Base-by-base conservation (phyloP, 2,888 invertebrate species). In the Cistogaster globosa region DNA sequence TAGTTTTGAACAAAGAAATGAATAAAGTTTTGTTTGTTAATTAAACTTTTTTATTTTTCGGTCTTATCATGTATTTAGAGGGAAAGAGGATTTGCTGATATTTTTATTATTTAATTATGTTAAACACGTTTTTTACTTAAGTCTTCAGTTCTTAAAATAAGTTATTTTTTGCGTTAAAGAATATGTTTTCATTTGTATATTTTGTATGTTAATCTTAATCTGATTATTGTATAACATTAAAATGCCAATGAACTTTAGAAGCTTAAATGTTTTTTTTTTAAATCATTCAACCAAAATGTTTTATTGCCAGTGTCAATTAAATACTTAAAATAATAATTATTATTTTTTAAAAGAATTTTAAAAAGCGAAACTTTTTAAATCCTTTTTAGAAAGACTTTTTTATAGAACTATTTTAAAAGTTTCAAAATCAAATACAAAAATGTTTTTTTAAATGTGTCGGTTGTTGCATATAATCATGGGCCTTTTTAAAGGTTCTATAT, bases 81-180 rank as follows among this genome's bases (percentile, higher is more conserved):
- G 63, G 42, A 14, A 18, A n/a, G 32, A 8, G 32, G 6, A 32
- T 32, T 7, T 32, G 55, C 32, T 78, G 63, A 20, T 22, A 20
- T 45, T 36, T 20, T 18, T 36, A 65, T 38, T 67, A 36, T 55
- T 82, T 67, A 51, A 38, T 68, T 62, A 84, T 79, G 62, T 57
- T 42, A 65, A 63, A 55, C 79, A 75, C 74, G 79, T 84, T 84
- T 38, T 68, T 65, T 57, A 45, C 78, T 68, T 51, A 80, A 84
- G 75, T 65, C 79, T 79, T 80, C 69, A 69, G 69, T 79, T 79
- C 26, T 14, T 48, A 62, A 14, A 11, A 36, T 6, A 2, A 16
- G 18, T 48, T 48, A 14, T 36, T 1, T 36, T 76, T 12, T 38
- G 42, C 14, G 0, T 45, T 45, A 26, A 16, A 45, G 36, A 67